phyloP scores from a whole-genome alignment of 2,797 vertebrate species.

The Crenuchus spilurus region DNA sequence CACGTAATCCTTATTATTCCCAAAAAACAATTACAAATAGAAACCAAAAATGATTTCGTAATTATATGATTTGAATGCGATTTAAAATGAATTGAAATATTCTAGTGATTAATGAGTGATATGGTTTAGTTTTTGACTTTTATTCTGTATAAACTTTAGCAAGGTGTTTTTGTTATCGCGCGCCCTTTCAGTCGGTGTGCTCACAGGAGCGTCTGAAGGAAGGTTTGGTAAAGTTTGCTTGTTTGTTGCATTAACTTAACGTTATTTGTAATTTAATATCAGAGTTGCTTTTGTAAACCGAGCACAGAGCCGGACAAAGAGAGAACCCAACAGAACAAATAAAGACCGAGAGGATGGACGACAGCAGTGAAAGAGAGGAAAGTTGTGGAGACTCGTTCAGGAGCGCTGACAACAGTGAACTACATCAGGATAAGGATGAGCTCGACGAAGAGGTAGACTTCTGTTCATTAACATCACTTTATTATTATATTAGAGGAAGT shows the following conservation, averaged over 20 bases:
- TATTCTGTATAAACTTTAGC: not conserved
- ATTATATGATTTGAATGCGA: too few species aligned
- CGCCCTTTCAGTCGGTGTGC: not conserved
- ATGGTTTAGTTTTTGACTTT: too few species aligned
- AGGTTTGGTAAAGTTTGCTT: not conserved
- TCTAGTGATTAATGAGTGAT: too few species aligned
- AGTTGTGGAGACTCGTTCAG: constrained; percentile 6
- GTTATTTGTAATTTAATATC: not conserved
- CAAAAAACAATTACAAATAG: too few species aligned
- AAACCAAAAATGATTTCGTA: too few species aligned
- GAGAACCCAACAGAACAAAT: not conserved
- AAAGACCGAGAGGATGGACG: constrained; percentile 12
- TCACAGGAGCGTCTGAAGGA: not conserved
- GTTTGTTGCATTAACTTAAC: too few species aligned
- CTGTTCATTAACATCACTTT: not conserved
- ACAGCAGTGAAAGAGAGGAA: not conserved
- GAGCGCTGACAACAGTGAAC: not conserved
- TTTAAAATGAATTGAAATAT: too few species aligned
- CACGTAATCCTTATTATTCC: too few species aligned
- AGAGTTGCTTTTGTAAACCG: not conserved
- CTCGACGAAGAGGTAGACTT: constrained; percentile 67
- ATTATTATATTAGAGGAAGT: not conserved
- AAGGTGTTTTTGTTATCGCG: not conserved
- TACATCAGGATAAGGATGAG: constrained; percentile 14
- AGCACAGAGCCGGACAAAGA: not conserved